A percentile compares a stretch with the other conserved stretches of the same genome.
Evolutionary conservation across 2,888 invertebrate genomes (phyloP).

Genomic region (Mythimna ferrago): DNA sequence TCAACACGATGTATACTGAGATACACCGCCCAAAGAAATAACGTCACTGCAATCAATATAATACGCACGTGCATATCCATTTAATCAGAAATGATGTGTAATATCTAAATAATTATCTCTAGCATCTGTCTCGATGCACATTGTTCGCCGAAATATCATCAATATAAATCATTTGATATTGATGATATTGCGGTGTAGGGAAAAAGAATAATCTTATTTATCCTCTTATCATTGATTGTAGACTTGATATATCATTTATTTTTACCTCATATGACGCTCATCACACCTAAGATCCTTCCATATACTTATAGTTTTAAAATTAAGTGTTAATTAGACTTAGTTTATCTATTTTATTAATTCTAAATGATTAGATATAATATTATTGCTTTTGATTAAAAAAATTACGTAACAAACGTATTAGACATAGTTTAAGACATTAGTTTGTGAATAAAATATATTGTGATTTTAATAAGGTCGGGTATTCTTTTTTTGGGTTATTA

Average conservation of each 20-base stretch:
- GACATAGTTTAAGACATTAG: no score
- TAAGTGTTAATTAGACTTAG: neutral
- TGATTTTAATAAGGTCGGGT: no score
- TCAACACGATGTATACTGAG: neutral
- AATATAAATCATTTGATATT: conserved; percentile 4
- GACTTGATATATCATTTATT: conserved; percentile 14
- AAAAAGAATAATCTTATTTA: conserved; percentile 14
- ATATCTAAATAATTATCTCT: conserved; percentile 27
- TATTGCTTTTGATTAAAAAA: neutral
- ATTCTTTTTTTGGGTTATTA: no score
- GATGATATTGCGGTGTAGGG: neutral
- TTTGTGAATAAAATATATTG: no score
- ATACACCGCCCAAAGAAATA: neutral
- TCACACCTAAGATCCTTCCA: neutral
- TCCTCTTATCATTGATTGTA: conserved; percentile 22
- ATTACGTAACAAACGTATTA: neutral
- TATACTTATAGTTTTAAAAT: neutral
- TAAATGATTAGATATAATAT: neutral
- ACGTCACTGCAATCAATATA: neutral
- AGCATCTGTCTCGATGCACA: conserved; percentile 10
- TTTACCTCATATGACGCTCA: conserved; percentile 1
- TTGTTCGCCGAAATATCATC: conserved; percentile 3
- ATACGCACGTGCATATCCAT: neutral
- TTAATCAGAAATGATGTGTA: conserved; percentile 28
- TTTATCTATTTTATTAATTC: neutral